phyloP scores from a whole-genome alignment of 2,888 invertebrate species.

The Blastobasis adustella region DNA sequence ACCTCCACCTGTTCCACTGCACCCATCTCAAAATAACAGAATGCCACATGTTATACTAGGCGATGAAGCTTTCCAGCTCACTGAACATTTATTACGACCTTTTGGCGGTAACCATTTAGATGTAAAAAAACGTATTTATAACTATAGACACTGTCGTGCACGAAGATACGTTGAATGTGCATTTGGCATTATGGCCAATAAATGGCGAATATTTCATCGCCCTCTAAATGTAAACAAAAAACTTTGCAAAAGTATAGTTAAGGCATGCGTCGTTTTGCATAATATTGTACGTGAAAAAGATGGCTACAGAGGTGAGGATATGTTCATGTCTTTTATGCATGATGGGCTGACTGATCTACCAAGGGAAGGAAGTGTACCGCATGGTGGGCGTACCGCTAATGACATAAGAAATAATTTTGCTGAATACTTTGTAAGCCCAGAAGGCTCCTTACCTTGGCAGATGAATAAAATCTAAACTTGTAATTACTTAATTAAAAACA shows the following conservation, averaged over 20 bases:
- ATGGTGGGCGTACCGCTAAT: conserved; percentile 7
- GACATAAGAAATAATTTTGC: conserved; percentile 10
- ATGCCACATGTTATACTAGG: conserved; percentile 7
- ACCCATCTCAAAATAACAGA: not conserved
- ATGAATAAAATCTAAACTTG: conserved; percentile 9
- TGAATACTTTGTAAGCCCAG: conserved; percentile 7
- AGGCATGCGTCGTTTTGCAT: conserved; percentile 10
- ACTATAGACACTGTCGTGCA: conserved; percentile 5
- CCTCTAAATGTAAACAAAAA: not conserved
- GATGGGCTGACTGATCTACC: conserved; percentile 5
- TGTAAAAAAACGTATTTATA: conserved; percentile 6
- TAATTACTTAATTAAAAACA: conserved; percentile 3
- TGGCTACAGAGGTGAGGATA: conserved; percentile 6
- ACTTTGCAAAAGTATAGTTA: conserved; percentile 4
- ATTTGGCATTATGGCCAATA: conserved; percentile 8
- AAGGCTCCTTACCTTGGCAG: conserved; percentile 9
- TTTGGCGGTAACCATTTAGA: conserved; percentile 1
- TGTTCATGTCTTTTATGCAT: conserved; percentile 5
- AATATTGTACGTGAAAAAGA: conserved; percentile 8
- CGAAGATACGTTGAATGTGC: conserved; percentile 8
- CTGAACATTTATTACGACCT: not conserved
- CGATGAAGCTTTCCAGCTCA: conserved; percentile 7
- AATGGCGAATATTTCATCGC: conserved; percentile 8
- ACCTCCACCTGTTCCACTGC: conserved; percentile 2
- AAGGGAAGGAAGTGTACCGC: not conserved